phyloP scores from a whole-genome alignment of 2,888 invertebrate species.

The Troglohyphantes excavatus region DNA sequence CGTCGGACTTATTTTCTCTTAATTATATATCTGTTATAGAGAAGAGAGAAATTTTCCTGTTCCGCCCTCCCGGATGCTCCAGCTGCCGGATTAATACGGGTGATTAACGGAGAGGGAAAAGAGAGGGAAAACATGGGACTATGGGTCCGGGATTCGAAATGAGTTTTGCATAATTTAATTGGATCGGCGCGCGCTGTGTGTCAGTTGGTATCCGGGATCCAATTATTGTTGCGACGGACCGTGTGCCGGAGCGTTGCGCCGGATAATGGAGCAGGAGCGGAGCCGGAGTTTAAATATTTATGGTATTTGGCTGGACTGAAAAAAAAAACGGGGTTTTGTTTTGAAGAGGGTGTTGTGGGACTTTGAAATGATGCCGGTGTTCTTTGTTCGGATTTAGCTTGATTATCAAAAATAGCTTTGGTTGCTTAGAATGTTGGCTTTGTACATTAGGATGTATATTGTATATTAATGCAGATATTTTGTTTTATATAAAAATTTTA shows the following conservation, averaged over 20 bases:
- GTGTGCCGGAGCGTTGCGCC: background rate
- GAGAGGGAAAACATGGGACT: slow-evolving; percentile 30
- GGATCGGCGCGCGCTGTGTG: slow-evolving; percentile 47
- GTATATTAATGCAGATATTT: too few relatives aligned
- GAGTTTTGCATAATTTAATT: slow-evolving; percentile 74
- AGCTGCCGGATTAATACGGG: slow-evolving; percentile 62
- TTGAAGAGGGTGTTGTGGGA: background rate
- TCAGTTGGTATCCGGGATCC: slow-evolving; percentile 55
- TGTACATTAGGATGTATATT: too few relatives aligned
- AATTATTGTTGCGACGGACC: slow-evolving; percentile 39
- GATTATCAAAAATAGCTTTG: too few relatives aligned
- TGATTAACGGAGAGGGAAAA: slow-evolving; percentile 55
- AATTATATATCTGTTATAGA: slow-evolving; percentile 50
- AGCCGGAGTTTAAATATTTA: slow-evolving; percentile 5
- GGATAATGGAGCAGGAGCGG: background rate
- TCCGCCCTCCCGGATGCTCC: slow-evolving; percentile 7
- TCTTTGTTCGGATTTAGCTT: too few relatives aligned
- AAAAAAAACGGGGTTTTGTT: background rate
- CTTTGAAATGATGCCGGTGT: too few relatives aligned
- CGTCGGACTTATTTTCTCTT: slow-evolving; percentile 55
- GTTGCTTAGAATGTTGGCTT: too few relatives aligned
- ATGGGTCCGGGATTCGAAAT: slow-evolving; percentile 48
- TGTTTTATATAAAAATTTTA: too few relatives aligned
- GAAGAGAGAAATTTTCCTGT: slow-evolving; percentile 14
- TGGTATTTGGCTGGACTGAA: background rate